Conservation (phyloP, 2,888 invertebrate genomes). For the Malachius bipustulatus region DNA sequence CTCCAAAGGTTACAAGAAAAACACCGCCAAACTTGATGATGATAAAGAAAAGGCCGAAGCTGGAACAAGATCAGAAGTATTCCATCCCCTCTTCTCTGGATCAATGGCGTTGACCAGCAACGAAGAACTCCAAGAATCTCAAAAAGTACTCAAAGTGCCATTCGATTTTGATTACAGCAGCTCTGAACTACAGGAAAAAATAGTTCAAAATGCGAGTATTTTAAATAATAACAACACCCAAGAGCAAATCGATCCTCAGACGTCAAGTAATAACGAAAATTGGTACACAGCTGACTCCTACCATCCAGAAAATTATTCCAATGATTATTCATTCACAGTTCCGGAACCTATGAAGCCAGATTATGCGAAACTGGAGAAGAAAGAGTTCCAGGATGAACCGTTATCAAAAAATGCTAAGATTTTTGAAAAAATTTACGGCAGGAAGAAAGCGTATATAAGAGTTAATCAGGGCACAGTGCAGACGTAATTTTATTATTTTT, state of each 20-base stretch:
- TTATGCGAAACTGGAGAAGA: constrained; percentile 20
- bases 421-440: constrained; percentile 21
- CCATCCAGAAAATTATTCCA: constrained; percentile 25
- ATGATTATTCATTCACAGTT: constrained; percentile 19
- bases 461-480: constrained; percentile 12
- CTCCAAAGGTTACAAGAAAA: constrained; percentile 3
- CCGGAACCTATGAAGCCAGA: constrained; percentile 20
- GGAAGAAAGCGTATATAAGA: constrained; percentile 19
- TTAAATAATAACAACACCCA: not conserved
- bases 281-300: not conserved
- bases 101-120: constrained; percentile 23
- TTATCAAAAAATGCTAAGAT: constrained; percentile 28
- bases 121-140: constrained; percentile 26
- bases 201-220: not conserved
- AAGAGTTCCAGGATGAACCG: constrained; percentile 23
- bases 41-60: constrained; percentile 7
- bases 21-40: not conserved
- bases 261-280: not conserved
- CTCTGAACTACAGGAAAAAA: constrained; percentile 20
- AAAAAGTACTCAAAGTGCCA: constrained; percentile 29
- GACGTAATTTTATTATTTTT: too few relatives aligned
- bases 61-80: constrained; percentile 16
- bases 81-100: constrained; percentile 28
- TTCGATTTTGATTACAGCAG: constrained; percentile 30
- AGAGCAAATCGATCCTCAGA: not conserved